Percentiles rank a stretch among this genome's conserved stretches.
These are phyloP conservation scores for Erpornis zantholeuca DNA, from an alignment of 2,113 vertebrate species.

Conservation along the genomic window DNA sequence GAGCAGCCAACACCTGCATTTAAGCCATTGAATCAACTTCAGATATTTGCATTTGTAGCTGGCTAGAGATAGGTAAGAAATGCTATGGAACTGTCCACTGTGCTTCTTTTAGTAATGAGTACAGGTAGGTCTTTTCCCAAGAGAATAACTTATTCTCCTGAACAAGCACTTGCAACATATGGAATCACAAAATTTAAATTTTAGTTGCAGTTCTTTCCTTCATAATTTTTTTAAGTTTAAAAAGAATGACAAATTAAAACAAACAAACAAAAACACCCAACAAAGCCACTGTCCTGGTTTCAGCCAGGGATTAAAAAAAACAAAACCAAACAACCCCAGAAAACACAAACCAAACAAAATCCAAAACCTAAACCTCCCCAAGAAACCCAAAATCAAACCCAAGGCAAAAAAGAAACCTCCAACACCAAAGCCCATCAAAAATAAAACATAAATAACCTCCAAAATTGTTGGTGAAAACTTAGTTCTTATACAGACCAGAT, in stretches of 20 bases:
- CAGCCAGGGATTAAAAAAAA: not conserved
- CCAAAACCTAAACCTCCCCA: rapidly evolving
- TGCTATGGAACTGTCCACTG: not conserved
- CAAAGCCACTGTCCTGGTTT: not conserved
- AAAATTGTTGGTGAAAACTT: not conserved
- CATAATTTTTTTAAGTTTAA: not conserved
- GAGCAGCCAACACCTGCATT: not conserved
- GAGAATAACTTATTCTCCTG: not conserved
- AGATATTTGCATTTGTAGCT: not conserved
- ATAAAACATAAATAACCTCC: not conserved
- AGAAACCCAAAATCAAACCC: not conserved
- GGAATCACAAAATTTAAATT: not conserved
- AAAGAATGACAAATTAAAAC: not conserved
- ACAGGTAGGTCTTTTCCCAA: not conserved
- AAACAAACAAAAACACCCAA: not conserved
- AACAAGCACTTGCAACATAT: not conserved
- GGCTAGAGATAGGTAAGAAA: not conserved
- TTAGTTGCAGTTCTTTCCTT: not conserved
- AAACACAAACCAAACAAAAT: not conserved
- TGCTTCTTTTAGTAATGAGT: not conserved
- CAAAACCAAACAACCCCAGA: not conserved
- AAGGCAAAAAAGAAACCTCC: not conserved
- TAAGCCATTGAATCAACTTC: not conserved
- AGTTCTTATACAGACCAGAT: not conserved
- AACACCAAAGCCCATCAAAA: not conserved